A percentile compares a stretch with the other conserved stretches of the same genome.
Conservation (phyloP, 2,888 invertebrate species). For the Drosophila anomalata region DNA sequence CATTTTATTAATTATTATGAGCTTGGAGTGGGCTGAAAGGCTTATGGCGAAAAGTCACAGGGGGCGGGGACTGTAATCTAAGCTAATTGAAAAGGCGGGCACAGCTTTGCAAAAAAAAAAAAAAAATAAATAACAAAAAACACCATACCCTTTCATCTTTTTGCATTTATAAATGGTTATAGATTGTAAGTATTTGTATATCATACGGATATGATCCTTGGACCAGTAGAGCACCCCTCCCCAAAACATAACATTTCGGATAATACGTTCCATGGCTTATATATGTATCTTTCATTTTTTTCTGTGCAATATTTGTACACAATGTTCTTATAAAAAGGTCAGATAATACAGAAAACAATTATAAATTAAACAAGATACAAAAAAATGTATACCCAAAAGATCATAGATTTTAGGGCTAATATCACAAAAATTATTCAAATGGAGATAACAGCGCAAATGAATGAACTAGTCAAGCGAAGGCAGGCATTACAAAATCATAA, state of each 20-base stretch:
- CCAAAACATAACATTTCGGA: conserved; percentile 33
- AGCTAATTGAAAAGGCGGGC: conserved; percentile 36
- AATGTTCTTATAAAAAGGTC: conserved; percentile 48
- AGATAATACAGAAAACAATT: conserved; percentile 31
- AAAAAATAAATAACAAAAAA: conserved; percentile 3
- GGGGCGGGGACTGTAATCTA: conserved; percentile 31
- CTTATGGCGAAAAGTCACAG: conserved; percentile 10
- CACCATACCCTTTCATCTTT: conserved; percentile 9
- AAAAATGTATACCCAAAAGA: conserved; percentile 38
- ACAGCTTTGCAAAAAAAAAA: conserved; percentile 18
- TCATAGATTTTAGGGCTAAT: conserved; percentile 69
- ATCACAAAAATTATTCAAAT: conserved; percentile 64
- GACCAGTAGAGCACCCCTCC: conserved; percentile 30
- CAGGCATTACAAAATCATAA: conserved; percentile 43
- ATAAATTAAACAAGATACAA: conserved; percentile 34
- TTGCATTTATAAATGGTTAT: conserved; percentile 12
- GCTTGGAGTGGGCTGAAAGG: conserved; percentile 48
- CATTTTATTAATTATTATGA: conserved; percentile 75
- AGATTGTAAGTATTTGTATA: conserved; percentile 7
- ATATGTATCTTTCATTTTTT: conserved; percentile 22
- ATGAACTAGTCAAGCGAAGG: conserved; percentile 59
- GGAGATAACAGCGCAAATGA: conserved; percentile 64
- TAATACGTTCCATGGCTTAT: conserved; percentile 16
- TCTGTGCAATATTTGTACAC: conserved; percentile 75
- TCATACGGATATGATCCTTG: conserved; percentile 33